These are phyloP conservation scores for Mareca strepera DNA, from an alignment of 2,797 vertebrate species.

Conservation along the genomic window DNA sequence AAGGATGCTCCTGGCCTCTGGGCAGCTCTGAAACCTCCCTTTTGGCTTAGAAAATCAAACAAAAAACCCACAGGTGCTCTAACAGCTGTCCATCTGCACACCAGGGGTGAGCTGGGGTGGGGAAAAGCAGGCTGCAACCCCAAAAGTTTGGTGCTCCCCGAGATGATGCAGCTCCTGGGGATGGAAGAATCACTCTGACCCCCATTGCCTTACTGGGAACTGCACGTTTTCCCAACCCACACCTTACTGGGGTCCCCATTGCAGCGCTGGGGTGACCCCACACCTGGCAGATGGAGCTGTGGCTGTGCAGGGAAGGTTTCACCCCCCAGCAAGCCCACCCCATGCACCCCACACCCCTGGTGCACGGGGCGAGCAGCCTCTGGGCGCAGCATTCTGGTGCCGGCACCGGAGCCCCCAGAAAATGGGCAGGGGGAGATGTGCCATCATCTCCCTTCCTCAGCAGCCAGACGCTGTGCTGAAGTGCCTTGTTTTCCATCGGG, in stretches of 20 bases:
- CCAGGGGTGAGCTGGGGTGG: neutral
- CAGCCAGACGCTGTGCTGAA: constrained; percentile 42
- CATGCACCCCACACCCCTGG: rapidly evolving
- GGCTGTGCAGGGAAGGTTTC: neutral
- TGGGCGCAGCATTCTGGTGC: neutral
- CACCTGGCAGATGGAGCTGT: neutral
- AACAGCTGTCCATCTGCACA: neutral
- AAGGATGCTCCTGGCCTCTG: too few species aligned
- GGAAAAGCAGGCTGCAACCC: neutral
- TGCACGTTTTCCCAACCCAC: neutral
- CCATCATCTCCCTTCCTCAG: neutral
- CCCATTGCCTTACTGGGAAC: neutral
- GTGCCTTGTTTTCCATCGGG: constrained; percentile 70
- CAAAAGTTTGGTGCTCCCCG: neutral
- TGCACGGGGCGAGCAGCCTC: neutral
- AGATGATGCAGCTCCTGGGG: neutral
- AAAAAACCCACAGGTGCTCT: neutral
- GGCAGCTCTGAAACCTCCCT: neutral
- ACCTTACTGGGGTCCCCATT: neutral
- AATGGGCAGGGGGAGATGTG: neutral
- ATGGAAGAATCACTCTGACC: neutral
- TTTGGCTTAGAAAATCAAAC: neutral
- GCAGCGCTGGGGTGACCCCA: neutral
- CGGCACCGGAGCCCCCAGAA: neutral
- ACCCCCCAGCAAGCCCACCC: neutral